A percentile compares a stretch with the other conserved stretches of the same genome.
Conservation (phyloP, 2,797 vertebrate species). For the Pangasius larnaudii region DNA sequence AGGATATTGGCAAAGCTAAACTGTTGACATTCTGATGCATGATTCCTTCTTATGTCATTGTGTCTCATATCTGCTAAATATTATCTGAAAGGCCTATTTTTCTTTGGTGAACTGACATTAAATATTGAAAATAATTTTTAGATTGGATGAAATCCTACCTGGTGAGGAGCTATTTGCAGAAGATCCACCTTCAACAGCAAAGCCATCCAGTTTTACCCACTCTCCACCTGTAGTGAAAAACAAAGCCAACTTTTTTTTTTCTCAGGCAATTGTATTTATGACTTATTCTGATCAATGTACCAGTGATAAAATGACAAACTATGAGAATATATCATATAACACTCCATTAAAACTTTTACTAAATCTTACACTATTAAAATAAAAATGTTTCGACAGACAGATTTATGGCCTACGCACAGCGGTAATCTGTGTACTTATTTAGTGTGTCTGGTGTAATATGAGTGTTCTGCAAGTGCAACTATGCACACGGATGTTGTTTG, state of each 20-base stretch:
- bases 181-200: conserved; percentile 75
- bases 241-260: neutral
- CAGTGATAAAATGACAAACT: neutral
- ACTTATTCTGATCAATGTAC: neutral
- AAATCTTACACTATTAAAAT: neutral
- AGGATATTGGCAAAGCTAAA: neutral
- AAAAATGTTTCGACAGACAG: conserved; percentile 15
- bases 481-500: conserved; percentile 40
- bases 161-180: conserved; percentile 74
- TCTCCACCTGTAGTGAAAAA: conserved; percentile 71
- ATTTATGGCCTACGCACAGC: conserved; percentile 32
- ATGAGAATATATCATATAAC: neutral
- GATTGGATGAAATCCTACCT: conserved; percentile 64
- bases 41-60: neutral
- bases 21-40: neutral
- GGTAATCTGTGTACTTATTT: conserved; percentile 26
- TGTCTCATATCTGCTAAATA: neutral
- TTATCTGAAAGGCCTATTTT: neutral
- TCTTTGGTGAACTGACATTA: neutral
- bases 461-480: neutral
- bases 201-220: conserved; percentile 79
- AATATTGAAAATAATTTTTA: conserved; percentile 35
- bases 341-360: neutral
- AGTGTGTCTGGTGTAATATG: conserved; percentile 33
- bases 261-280: neutral